Evolutionary conservation across 2,113 vertebrate species (phyloP), one percentile per base, ranked within the genome.

Genomic region (rat (Rattus norvegicus)): DNA sequence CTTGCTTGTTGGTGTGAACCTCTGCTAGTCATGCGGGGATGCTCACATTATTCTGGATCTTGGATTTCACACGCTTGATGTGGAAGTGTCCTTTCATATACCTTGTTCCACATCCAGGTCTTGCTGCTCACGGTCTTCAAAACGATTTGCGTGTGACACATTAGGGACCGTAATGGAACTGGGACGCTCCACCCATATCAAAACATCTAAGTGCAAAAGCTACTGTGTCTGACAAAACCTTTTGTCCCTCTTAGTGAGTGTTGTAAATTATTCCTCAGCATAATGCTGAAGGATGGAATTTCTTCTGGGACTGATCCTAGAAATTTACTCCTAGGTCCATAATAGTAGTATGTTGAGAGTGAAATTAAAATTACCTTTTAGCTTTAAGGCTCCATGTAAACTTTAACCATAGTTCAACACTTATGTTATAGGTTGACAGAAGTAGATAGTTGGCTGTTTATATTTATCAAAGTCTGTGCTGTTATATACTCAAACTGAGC

Each of bases 371-470:
- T 83, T 83, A 52, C 75, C 88, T 93, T 98, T 98, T 88, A 95
- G 97, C 98, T 89, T 70, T 98, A 96, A 97, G 95, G 91, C 98
- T 98, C 97, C 96, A 89, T 26, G 0, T 98, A 96, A 98, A 98
- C 96, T 98, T 98, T 97, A 98, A 98, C 97, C 98, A 77, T 90
- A 98, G 98, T 98, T 98, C 98, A 98, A 98, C 98, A 98, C 92
- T 97, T 98, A 96, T 98, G 92, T 97, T 98, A 96, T 98, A 97
- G 98, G 61, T 26, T 63, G 20, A 24, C 98, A 99, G 98, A 98
- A 98, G 96, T 98, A 98, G 98, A 97, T 98, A 98, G 98, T 97
- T 98, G 98, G 98, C 97, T 98, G 98, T 98, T 93, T 98, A 98
- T 97, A 97, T 97, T 98, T 98, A 98, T 98, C 97, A 97, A 98